Evolutionary conservation across 2,888 invertebrate species (phyloP).

Genomic region (Agrochola macilenta): DNA sequence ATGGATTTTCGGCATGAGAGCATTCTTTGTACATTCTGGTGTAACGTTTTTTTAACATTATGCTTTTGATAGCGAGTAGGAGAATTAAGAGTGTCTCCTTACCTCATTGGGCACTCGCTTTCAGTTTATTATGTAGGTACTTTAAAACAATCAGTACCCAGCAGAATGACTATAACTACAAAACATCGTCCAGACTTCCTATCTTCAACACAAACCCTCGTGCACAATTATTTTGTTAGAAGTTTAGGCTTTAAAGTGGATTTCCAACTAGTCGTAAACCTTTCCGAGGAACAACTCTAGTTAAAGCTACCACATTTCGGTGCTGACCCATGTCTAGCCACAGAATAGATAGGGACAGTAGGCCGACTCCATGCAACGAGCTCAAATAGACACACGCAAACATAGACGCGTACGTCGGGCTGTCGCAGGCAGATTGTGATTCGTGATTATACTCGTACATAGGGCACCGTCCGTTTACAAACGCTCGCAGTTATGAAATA

Average conservation of each 20-base stretch:
- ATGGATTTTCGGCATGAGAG: conserved; percentile 24
- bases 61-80: neutral
- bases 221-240: conserved; percentile 51
- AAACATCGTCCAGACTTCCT: conserved; percentile 28
- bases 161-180: neutral
- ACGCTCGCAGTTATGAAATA: too few relatives aligned
- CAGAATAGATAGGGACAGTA: conserved; percentile 1
- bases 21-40: too few relatives aligned
- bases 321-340: conserved; percentile 35
- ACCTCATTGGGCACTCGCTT: neutral
- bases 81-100: neutral
- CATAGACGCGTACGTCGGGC: neutral
- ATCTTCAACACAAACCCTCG: conserved; percentile 20
- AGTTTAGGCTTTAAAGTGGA: conserved; percentile 54
- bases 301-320: conserved; percentile 43
- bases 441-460: too few relatives aligned
- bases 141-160: conserved; percentile 6
- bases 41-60: neutral
- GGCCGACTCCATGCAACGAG: neutral
- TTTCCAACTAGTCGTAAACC: conserved; percentile 54
- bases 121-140: neutral
- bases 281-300: conserved; percentile 34
- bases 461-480: too few relatives aligned
- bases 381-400: neutral
- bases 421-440: too few relatives aligned